Conservation (phyloP, 2,797 vertebrate species). For the Pipistrellus kuhlii region DNA sequence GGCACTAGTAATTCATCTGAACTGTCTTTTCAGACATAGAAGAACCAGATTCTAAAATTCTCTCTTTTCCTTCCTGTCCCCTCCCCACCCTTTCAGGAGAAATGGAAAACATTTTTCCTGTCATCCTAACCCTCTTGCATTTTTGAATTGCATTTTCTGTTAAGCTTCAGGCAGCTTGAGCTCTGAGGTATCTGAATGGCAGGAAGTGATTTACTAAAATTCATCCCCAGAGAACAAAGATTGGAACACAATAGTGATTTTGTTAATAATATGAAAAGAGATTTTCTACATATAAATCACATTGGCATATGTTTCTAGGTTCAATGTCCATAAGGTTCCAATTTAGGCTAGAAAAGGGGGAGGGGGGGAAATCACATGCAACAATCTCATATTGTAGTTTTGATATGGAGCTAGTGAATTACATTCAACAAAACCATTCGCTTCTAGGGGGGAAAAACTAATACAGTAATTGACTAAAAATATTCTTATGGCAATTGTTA, state of each 20-base stretch:
- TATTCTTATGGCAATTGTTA: slow-evolving; percentile 22
- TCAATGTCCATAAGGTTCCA: slow-evolving; percentile 84
- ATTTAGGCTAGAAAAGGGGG: slow-evolving; percentile 72
- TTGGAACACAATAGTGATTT: slow-evolving; percentile 79
- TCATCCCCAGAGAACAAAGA: slow-evolving; percentile 80
- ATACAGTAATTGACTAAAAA: slow-evolving; percentile 66
- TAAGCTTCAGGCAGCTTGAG: slow-evolving; percentile 58
- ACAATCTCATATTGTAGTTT: slow-evolving; percentile 61
- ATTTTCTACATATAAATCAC: slow-evolving; percentile 84
- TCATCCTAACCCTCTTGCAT: not conserved
- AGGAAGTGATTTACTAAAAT: slow-evolving; percentile 78
- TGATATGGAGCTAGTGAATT: slow-evolving; percentile 53
- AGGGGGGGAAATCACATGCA: slow-evolving; percentile 56
- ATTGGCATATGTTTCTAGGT: slow-evolving; percentile 81
- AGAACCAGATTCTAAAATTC: slow-evolving; percentile 63
- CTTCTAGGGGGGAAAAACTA: slow-evolving; percentile 52
- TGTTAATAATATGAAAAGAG: slow-evolving; percentile 78
- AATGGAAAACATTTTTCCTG: slow-evolving; percentile 37
- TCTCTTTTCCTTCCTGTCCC: slow-evolving; percentile 61
- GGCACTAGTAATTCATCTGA: slow-evolving; percentile 74
- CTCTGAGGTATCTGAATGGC: slow-evolving; percentile 77
- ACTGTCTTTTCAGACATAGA: slow-evolving; percentile 72
- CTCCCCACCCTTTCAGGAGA: slow-evolving; percentile 24
- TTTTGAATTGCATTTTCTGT: slow-evolving; percentile 42
- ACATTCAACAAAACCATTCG: slow-evolving; percentile 60